Base-by-base conservation (phyloP, 1,140 invertebrate genomes). In the Brachionus koreanus region DNA sequence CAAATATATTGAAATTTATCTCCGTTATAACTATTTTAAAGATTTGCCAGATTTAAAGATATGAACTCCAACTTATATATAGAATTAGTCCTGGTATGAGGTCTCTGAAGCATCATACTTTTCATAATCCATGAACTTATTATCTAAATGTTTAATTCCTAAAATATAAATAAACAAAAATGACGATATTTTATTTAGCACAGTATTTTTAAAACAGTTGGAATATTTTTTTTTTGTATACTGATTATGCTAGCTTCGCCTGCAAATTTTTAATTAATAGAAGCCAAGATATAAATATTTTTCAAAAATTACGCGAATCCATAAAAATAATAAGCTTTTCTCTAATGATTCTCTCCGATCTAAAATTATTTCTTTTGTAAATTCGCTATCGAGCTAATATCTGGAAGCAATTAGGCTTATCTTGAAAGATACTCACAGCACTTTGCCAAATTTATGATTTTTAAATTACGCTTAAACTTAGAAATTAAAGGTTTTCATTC, bases 81-180 rank as follows among this genome's bases (percentile, higher is more conserved):
- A 16, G 19, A 57, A 19, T 57, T 23, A 13, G 49, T 57, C 5
- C 49, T 23, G 16, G 49, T 57, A 7, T 57, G 49, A 57, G 7
- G 49, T 19, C 49, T 19, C 6, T 57, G 16, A 19, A 57, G 1
- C 7, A 1, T 42, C 39, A 10, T 42, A 10, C 12, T 42, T 42
- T 42, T 42, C 39, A 42, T 29, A 25, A 57, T 57, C 19, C 19
- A 57, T 57, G 19, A 57, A 57, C 49, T 57, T 57, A 57, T 57
- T 19, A 57, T 57, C 49, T 23, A 19, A 57, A 57, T 57, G 49
- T 57, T 57, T 2, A 57, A 57, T 19, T 57, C 9, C 5, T 57
- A 57, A 57, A 57, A 57, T 9, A 57, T 57, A 57, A 57, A 57
- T 57, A 57, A 57, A 57, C 49, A 57, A 57, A 57, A 52, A 57